These are phyloP conservation scores for Corynorhinus townsendii DNA, from an alignment of 2,113 vertebrate species.

Conservation along the genomic window DNA sequence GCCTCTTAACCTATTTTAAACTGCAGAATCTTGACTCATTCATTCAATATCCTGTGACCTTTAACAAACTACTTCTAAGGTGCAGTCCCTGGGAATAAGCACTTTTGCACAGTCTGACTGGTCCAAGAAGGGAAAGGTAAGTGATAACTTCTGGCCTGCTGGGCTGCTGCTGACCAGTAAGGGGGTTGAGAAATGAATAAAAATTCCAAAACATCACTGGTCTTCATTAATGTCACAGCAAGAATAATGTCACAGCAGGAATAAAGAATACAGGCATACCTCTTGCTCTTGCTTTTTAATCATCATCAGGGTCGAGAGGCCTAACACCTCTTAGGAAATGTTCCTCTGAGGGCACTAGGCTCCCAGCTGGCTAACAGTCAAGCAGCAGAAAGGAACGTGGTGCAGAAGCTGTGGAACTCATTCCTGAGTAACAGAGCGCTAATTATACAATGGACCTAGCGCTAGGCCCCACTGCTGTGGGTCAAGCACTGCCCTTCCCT, in stretches of 20 bases:
- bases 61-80: background rate
- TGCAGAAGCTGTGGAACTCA: background rate
- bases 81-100: background rate
- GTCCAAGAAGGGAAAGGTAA: background rate
- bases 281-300: background rate
- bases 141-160: background rate
- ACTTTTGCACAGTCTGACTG: background rate
- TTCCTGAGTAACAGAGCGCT: background rate
- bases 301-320: background rate
- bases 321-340: conserved; percentile 1
- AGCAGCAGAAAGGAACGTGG: background rate
- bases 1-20: background rate
- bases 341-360: background rate
- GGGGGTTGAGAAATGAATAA: background rate
- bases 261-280: background rate
- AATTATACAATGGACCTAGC: background rate
- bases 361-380: background rate
- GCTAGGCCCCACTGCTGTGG: background rate
- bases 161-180: background rate
- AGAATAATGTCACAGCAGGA: background rate
- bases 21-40: background rate
- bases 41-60: background rate
- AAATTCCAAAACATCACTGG: background rate
- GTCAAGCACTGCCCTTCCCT: background rate
- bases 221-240: background rate